Conservation (phyloP, 2,113 vertebrate species). For the Sclerurus mexicanus region DNA sequence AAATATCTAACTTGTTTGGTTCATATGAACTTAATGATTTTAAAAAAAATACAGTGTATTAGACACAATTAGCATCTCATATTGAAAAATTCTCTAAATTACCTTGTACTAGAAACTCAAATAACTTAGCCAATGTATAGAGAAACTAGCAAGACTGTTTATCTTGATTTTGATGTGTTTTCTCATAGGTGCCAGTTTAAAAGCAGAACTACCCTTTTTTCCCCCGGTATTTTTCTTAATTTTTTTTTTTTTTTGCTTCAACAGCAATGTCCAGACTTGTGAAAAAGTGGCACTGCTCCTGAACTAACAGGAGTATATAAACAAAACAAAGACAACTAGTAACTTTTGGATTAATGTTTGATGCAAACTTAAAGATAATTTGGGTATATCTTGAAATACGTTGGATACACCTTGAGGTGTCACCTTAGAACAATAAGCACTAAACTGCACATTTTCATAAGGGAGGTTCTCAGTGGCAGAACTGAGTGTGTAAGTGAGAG, state of each 20-base stretch:
- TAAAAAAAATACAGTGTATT: neutral
- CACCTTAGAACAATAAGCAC: neutral
- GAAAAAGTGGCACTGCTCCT: neutral
- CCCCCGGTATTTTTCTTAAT: neutral
- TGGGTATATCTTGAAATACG: neutral
- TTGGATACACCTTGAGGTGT: neutral
- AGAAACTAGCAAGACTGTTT: neutral
- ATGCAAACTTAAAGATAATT: neutral
- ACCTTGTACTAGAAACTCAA: neutral
- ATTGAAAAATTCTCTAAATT: neutral
- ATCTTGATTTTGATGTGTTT: neutral
- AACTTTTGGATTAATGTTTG: neutral
- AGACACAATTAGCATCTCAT: neutral
- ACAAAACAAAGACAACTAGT: neutral
- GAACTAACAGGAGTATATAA: neutral
- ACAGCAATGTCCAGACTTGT: neutral
- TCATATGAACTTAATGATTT: neutral
- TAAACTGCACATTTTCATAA: neutral
- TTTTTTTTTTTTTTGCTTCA: neutral
- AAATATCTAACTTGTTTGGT: neutral
- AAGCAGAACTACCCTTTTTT: neutral
- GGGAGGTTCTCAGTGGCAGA: neutral
- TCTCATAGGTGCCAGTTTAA: neutral
- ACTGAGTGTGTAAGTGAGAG: neutral
- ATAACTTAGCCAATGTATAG: rapidly evolving